Evolutionary conservation across 1,140 invertebrate species (phyloP).

Genomic region (Bombus difficillimus): DNA sequence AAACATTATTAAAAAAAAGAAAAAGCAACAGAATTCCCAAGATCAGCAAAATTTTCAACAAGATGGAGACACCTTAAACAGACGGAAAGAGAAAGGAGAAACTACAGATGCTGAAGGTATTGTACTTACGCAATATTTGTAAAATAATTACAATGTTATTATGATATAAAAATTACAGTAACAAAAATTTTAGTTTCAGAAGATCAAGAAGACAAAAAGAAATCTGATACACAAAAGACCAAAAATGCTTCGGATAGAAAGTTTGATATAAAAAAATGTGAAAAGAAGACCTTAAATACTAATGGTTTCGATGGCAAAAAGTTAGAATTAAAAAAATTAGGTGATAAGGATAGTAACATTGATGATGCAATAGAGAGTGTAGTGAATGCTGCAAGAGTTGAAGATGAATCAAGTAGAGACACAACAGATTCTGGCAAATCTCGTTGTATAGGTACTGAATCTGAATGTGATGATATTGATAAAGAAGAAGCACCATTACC

Average conservation of each 20-base stretch:
- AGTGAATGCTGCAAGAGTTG: slow-evolving; percentile 81
- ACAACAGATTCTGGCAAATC: slow-evolving; percentile 79
- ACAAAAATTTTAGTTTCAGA: slow-evolving; percentile 56
- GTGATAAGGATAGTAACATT: slow-evolving; percentile 74
- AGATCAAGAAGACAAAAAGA: slow-evolving; percentile 79
- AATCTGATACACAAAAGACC: slow-evolving; percentile 61
- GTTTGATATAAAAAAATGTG: slow-evolving; percentile 77
- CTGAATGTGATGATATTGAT: slow-evolving; percentile 77
- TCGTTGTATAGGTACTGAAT: slow-evolving; percentile 73
- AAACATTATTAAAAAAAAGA: slow-evolving; percentile 77
- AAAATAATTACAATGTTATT: not conserved
- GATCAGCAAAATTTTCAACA: slow-evolving; percentile 76
- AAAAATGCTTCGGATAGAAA: slow-evolving; percentile 70
- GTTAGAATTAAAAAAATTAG: slow-evolving; percentile 71
- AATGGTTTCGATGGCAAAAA: slow-evolving; percentile 77
- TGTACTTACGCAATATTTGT: slow-evolving; percentile 37
- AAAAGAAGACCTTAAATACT: slow-evolving; percentile 70
- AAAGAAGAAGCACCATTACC: slow-evolving; percentile 84
- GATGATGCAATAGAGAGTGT: slow-evolving; percentile 85
- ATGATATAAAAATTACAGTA: not conserved
- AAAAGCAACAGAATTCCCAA: slow-evolving; percentile 60
- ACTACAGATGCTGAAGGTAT: slow-evolving; percentile 73
- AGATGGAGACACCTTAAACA: slow-evolving; percentile 72
- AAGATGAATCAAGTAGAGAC: slow-evolving; percentile 80
- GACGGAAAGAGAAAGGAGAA: slow-evolving; percentile 77